Evolutionary conservation across 2,888 invertebrate genomes (phyloP).

Genomic region (Sphinx pinastri): DNA sequence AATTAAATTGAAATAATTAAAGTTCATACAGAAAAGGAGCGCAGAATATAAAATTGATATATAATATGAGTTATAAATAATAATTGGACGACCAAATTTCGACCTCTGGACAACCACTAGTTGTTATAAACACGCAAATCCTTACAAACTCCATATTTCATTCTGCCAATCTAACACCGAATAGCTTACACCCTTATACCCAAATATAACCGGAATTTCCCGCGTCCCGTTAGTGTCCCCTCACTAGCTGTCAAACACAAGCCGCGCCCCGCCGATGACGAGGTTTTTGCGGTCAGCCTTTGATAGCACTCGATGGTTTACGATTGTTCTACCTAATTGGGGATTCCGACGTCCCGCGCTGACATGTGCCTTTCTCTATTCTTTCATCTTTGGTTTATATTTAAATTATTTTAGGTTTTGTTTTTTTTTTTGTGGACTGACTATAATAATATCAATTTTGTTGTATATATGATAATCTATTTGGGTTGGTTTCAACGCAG

Average conservation of each 20-base stretch:
- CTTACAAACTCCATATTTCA: neutral
- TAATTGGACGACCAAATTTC: no score
- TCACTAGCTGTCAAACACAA: constrained; percentile 42
- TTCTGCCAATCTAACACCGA: neutral
- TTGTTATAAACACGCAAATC: no score
- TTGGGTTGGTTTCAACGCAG: no score
- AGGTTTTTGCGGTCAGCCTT: constrained; percentile 38
- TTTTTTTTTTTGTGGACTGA: no score
- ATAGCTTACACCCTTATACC: neutral
- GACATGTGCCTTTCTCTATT: neutral
- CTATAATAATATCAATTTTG: no score
- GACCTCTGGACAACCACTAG: no score
- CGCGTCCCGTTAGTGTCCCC: constrained; percentile 6
- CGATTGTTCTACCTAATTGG: constrained; percentile 41
- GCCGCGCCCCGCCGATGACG: constrained; percentile 30
- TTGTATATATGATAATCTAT: no score
- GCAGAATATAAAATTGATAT: no score
- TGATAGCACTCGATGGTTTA: constrained; percentile 39
- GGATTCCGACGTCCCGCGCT: constrained; percentile 26
- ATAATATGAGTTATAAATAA: no score
- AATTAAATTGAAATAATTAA: no score
- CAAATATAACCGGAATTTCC: neutral
- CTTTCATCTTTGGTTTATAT: constrained; percentile 17
- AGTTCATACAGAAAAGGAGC: no score
- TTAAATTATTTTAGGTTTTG: no score